Base-by-base conservation (phyloP, 2,888 invertebrate species). In the Rhaphigaster nebulosa region DNA sequence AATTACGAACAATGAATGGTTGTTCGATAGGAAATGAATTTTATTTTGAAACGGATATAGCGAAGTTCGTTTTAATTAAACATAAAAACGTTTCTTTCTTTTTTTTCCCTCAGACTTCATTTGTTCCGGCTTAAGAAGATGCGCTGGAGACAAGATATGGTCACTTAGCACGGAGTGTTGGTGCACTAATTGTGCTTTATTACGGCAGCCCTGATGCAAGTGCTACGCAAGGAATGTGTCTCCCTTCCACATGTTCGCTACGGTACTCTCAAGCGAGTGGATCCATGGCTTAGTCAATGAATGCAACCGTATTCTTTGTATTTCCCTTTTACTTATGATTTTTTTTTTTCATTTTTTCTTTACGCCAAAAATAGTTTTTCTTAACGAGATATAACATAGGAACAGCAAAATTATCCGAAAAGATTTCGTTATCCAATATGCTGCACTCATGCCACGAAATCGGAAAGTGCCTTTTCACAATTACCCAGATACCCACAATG, bases 171-270 rank as follows among this genome's bases (percentile, higher is more conserved):
- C 15, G 8, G 15, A 13, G 38, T 76, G 70, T 23, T 76, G 34
- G 34, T 20, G 38, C 70, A 76, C 70, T 76, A 20, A 76, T 76
- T 76, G 70, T 76, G 34, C 12, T 76, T 76, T 76, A 76, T 76
- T 38, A 20, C 8, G 70, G 70, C 70, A 76, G 70, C 15, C 23
- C 34, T 38, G 70, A 38, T 76, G 20, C 70, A 38, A 76, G 34
- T 38, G 70, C 34, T 76, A 76, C 20, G 70, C 38, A 13, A 38
- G 20, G 38, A 76, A 76, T 76, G 34, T 6, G 10, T 3, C 65
- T 29, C n/a, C 38, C 18, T 70, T 34, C 34, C 38, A 38, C 70
- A 20, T 8, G 10, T 8, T 29, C 0, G 29, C 18, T 29, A 15
- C 29, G 18, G 20, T 34, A 29, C 18, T 65, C 29, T 15, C 65